These are phyloP conservation scores for Glossophaga mutica DNA, from an alignment of 2,797 vertebrate genomes.

Conservation along the genomic window DNA sequence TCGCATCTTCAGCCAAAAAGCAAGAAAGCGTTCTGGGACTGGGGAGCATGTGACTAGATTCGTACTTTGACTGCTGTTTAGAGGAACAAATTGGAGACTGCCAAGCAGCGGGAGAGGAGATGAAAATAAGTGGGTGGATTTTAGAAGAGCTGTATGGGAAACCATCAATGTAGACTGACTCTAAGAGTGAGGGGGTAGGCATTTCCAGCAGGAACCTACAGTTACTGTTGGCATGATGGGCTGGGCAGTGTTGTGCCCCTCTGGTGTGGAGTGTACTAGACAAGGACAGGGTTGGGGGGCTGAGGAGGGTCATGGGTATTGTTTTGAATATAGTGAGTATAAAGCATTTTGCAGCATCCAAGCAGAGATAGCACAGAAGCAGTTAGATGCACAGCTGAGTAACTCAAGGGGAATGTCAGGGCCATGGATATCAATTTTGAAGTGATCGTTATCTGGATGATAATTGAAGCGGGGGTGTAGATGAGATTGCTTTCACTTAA, in stretches of 20 bases:
- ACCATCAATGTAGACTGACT: rapidly evolving
- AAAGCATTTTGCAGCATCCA: neutral
- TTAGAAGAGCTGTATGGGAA: neutral
- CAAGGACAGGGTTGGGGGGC: neutral
- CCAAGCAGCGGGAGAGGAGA: rapidly evolving
- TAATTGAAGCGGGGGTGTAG: neutral
- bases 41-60: no score
- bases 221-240: neutral
- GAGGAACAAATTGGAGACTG: neutral
- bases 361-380: neutral
- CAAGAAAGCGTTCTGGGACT: neutral
- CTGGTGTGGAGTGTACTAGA: rapidly evolving
- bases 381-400: neutral
- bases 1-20: neutral
- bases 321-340: neutral
- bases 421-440: neutral
- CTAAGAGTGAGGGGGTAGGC: neutral
- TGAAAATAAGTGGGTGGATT: neutral
- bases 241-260: neutral
- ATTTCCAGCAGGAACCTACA: neutral
- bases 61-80: neutral
- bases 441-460: neutral
- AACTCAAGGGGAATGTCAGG: neutral
- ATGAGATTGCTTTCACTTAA: neutral
- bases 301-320: neutral